Base-by-base conservation (phyloP, 2,888 invertebrate species). In the Sceliomorpha sp. region DNA sequence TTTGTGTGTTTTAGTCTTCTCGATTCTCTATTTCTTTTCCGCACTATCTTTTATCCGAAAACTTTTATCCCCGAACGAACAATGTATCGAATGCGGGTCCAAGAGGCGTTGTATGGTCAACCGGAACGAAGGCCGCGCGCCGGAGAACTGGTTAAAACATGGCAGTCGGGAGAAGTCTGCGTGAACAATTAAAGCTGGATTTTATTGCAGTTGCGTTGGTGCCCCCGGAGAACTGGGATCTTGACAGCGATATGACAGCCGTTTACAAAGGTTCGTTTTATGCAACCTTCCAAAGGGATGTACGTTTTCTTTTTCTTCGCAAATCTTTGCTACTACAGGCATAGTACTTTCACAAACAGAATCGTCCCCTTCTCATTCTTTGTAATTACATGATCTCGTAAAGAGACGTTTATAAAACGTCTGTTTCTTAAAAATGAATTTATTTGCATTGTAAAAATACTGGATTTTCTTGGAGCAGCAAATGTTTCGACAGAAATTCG, bases 1-100 rank as follows among this genome's bases (percentile, higher is more conserved):
- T 51, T 14, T 51, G 58, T 56, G 15, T 40, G 51, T n/a, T 20
- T 39, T 10, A 37, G 13, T 37, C n/a, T 31, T 26, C 10, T 32
- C 3, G 36, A 9, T 48, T 42, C 42, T 47, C 55, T 42, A 14
- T 36, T 10, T 42, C 10, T 24, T 39, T 45, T 47, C 15, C 55
- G 24, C 27, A 13, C 6, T 24, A 44, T 60, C 32, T 58, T 47
- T 26, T 14, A 9, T 15, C 29, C 32, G 15, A 29, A 32, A 32
- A 29, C 47, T 47, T 47, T 47, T 32, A 32, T 47, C 47, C 8
- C 20, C 15, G 9, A 10, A 9, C 13, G 15, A 36, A 44, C 44
- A 29, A 29, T 29, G 29, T 2, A 8, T 8, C 29, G 8, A 29
- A 29, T 8, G 29, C 29, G 8, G 5, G 29, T 29, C 29, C 29